Evolutionary conservation across 2,888 invertebrate species (phyloP).

Genomic region (Tiliacea citrago): DNA sequence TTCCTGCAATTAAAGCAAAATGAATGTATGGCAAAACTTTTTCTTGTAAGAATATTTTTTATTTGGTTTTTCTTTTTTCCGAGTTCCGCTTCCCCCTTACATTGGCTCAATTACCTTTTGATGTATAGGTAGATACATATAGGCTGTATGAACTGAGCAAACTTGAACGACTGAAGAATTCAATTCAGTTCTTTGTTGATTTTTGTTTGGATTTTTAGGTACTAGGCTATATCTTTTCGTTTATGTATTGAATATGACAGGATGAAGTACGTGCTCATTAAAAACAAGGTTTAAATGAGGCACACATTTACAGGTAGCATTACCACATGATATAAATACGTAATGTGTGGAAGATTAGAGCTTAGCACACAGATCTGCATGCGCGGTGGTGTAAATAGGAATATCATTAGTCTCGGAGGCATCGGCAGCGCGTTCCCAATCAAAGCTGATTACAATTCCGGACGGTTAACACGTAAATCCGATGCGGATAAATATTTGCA

Average conservation of each 20-base stretch:
- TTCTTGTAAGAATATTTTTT: conserved; percentile 44
- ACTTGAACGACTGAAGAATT: conserved; percentile 15
- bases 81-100: conserved; percentile 16
- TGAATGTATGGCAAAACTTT: conserved; percentile 55
- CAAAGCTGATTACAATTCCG: conserved; percentile 88
- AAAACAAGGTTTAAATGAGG: not conserved
- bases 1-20: conserved; percentile 62
- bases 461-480: conserved; percentile 87
- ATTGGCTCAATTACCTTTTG: conserved; percentile 42
- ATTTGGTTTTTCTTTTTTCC: conserved; percentile 32
- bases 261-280: not conserved
- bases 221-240: not conserved
- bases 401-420: conserved; percentile 64
- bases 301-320: not conserved
- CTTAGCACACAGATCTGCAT: conserved; percentile 36
- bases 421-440: conserved; percentile 75
- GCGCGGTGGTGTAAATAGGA: conserved; percentile 51
- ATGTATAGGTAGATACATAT: conserved; percentile 15
- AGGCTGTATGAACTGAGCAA: not conserved
- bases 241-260: not conserved
- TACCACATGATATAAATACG: conserved; percentile 17
- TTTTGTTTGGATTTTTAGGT: not conserved
- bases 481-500: conserved; percentile 89
- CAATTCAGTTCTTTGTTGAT: conserved; percentile 8
- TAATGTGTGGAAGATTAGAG: conserved; percentile 29